A percentile compares a stretch with the other conserved stretches of the same genome.
phyloP scores from a whole-genome alignment of 2,797 vertebrate species.

The Rhabdomys pumilio region DNA sequence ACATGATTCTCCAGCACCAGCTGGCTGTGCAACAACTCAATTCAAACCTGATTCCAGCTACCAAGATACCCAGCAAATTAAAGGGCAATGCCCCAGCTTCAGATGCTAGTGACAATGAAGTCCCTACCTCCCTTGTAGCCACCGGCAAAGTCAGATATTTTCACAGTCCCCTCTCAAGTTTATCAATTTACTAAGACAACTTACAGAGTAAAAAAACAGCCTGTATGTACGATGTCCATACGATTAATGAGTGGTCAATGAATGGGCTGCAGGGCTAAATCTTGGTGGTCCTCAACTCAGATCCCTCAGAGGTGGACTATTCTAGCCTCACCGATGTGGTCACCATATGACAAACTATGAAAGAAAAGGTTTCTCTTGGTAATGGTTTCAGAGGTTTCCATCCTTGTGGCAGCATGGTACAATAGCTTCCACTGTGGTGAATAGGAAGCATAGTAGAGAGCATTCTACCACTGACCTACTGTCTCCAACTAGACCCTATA shows the following conservation, averaged over 20 bases:
- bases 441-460: background rate
- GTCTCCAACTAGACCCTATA: background rate
- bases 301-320: background rate
- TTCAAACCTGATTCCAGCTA: background rate
- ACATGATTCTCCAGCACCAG: background rate
- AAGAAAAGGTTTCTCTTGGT: background rate
- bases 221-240: background rate
- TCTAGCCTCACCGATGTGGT: background rate
- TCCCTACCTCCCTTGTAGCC: background rate
- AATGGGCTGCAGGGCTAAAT: background rate
- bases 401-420: background rate
- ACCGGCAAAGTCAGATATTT: background rate
- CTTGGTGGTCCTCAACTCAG: background rate
- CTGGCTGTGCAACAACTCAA: background rate
- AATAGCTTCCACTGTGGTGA: background rate
- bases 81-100: background rate
- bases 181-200: background rate
- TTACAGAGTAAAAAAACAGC: background rate
- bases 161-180: too few species aligned
- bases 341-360: background rate
- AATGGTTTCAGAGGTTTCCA: background rate
- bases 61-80: background rate
- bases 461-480: background rate
- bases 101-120: background rate
- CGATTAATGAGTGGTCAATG: background rate